Conservation (phyloP, 2,888 invertebrate genomes). For the Sminthurinus aureus region DNA sequence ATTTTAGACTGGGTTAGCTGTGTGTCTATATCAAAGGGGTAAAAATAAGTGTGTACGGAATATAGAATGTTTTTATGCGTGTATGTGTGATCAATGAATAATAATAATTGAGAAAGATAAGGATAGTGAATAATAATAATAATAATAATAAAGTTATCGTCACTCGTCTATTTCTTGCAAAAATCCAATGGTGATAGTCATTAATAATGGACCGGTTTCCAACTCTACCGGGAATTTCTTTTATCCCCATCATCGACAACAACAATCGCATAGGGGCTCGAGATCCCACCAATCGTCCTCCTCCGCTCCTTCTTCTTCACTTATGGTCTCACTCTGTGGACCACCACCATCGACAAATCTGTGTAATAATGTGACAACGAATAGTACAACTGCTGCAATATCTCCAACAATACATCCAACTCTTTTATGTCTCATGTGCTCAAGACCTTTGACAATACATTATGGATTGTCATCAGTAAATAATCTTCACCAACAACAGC, state of each 20-base stretch:
- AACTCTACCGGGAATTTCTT: slow-evolving; percentile 54
- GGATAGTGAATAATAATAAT: background rate
- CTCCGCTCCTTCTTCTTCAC: background rate
- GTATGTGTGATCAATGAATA: too few relatives aligned
- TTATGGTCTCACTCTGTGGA: slow-evolving; percentile 35
- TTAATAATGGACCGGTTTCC: slow-evolving; percentile 57
- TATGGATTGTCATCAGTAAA: slow-evolving; percentile 41
- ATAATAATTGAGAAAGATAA: background rate
- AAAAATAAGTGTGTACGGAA: too few relatives aligned
- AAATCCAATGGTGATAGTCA: slow-evolving; percentile 58
- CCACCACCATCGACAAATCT: slow-evolving; percentile 31
- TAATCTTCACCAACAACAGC: slow-evolving; percentile 10
- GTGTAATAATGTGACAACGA: slow-evolving; percentile 18
- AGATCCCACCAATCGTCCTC: background rate
- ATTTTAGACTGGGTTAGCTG: too few relatives aligned
- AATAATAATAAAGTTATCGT: too few relatives aligned
- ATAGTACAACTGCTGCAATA: slow-evolving; percentile 17
- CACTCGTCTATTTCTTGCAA: slow-evolving; percentile 15
- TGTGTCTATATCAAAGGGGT: too few relatives aligned
- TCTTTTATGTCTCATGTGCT: slow-evolving; percentile 58
- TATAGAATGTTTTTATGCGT: too few relatives aligned
- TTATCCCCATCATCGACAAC: slow-evolving; percentile 27
- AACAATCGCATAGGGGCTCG: slow-evolving; percentile 39
- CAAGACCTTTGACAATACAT: slow-evolving; percentile 56
- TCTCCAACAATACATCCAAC: slow-evolving; percentile 47